Conservation (phyloP, 1,140 invertebrate genomes). For the Sweltsa coloradensis region DNA sequence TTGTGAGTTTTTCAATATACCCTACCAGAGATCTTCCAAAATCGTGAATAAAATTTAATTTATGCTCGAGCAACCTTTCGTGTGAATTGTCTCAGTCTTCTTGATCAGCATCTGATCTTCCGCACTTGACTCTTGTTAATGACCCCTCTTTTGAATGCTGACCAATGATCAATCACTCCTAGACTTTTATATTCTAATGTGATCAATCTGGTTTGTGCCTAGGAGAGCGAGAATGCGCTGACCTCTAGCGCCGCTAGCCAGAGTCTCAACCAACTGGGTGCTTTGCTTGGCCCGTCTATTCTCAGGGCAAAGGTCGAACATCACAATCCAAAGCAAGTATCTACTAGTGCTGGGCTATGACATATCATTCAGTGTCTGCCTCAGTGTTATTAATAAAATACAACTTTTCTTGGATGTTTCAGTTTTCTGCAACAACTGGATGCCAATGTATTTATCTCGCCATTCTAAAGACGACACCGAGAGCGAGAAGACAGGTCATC, state of each 20-base stretch:
- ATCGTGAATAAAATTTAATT: no score
- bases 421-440: constrained; percentile 26
- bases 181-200: constrained; percentile 11
- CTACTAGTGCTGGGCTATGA: neutral
- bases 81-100: no score
- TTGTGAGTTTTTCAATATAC: no score
- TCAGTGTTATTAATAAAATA: neutral
- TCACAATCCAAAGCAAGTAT: constrained; percentile 32
- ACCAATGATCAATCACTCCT: neutral
- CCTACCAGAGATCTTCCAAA: no score
- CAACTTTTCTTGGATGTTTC: constrained; percentile 16
- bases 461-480: constrained; percentile 21
- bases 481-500: no score
- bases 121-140: neutral
- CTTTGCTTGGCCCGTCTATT: constrained; percentile 37
- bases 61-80: no score
- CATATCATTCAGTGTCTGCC: neutral
- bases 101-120: no score
- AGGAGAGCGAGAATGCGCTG: constrained; percentile 39
- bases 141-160: neutral
- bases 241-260: constrained; percentile 37
- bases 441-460: constrained; percentile 28
- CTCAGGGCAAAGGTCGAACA: constrained; percentile 37
- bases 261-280: constrained; percentile 34
- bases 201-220: no score